Conservation (phyloP, 2,113 vertebrate species). For the Hoplias malabaricus region DNA sequence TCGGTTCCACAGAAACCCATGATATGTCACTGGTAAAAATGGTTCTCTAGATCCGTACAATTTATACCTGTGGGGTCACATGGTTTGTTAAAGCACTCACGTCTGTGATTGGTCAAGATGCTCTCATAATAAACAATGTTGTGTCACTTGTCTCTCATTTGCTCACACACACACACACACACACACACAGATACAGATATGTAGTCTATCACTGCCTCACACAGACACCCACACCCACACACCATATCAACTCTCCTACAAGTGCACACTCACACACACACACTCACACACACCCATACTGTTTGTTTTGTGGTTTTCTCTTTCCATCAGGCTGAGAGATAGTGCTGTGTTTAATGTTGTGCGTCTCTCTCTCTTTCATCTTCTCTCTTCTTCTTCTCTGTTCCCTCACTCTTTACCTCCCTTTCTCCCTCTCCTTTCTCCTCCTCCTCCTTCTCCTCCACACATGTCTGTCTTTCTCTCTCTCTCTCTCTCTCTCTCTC, state of each 20-base stretch:
- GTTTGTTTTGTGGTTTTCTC: conserved; percentile 56
- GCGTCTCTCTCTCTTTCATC: conserved; percentile 48
- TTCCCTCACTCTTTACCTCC: conserved; percentile 56
- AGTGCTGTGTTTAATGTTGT: conserved; percentile 41
- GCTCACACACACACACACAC: not conserved
- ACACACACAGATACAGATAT: not conserved
- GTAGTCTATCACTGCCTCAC: not conserved
- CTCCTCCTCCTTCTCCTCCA: conserved; percentile 62
- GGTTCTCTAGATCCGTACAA: too few relatives aligned
- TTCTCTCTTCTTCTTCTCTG: not conserved
- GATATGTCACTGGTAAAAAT: too few relatives aligned
- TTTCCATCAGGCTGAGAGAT: conserved; percentile 68
- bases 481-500: conserved; percentile 59
- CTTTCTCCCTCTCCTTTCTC: conserved; percentile 56
- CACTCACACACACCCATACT: conserved; percentile 30
- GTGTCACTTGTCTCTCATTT: too few relatives aligned
- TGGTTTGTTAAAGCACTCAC: too few relatives aligned
- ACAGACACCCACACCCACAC: conserved; percentile 15
- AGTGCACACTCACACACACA: conserved; percentile 38
- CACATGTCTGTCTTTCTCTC: conserved; percentile 56
- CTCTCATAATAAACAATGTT: too few relatives aligned
- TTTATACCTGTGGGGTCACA: too few relatives aligned
- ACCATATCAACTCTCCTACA: conserved; percentile 32
- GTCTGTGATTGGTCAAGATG: too few relatives aligned
- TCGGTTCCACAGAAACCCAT: too few relatives aligned